Evolutionary conservation across 1,140 invertebrate genomes (phyloP).

Genomic region (Ridgeia piscesae): DNA sequence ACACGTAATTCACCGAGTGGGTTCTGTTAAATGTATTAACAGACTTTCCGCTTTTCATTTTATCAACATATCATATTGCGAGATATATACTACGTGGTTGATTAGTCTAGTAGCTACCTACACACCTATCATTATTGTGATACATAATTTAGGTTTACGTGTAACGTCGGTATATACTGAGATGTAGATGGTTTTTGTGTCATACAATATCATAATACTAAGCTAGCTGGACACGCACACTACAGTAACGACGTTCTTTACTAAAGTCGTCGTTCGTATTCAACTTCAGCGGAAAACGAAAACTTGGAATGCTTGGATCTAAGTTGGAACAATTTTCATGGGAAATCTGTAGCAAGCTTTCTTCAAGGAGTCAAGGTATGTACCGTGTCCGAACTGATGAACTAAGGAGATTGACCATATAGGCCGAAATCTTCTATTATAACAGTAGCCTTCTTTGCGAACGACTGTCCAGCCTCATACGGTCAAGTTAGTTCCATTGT

Average conservation of each 20-base stretch:
- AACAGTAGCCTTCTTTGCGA: no score
- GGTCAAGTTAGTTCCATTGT: no score
- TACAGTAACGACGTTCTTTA: background rate
- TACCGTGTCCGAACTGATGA: background rate
- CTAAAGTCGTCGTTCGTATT: background rate
- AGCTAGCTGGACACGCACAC: no score
- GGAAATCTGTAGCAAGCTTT: background rate
- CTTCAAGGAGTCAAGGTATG: conserved; percentile 11
- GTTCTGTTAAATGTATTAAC: background rate
- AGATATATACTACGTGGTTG: background rate
- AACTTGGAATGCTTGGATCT: conserved; percentile 2
- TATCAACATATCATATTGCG: background rate
- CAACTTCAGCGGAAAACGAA: conserved; percentile 9
- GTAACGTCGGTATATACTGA: no score
- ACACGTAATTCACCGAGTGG: no score
- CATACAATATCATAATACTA: no score
- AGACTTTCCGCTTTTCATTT: background rate
- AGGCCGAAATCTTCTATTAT: no score
- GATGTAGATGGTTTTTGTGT: no score
- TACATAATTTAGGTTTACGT: background rate
- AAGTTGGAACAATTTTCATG: conserved; percentile 10
- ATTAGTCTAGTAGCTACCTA: background rate
- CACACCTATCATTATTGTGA: background rate
- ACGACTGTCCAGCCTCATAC: no score
- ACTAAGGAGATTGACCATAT: no score